These are phyloP conservation scores for silkworm (Bombyx mori) DNA, from an alignment of 1,140 invertebrate genomes.

Conservation along the genomic window ASM3026992v2 NC_085117.1:9428501-9429000, in stretches of 20 bases:
- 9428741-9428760: constrained; percentile 13
- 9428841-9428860: constrained; percentile 18
- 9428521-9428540: constrained; percentile 23
- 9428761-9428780: constrained; percentile 8
- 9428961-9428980: background rate
- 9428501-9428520: constrained; percentile 16
- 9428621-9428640: constrained; percentile 8
- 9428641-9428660: background rate
- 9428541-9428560: constrained; percentile 20
- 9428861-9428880: constrained; percentile 18
- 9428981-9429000: constrained; percentile 13
- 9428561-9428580: constrained; percentile 10
- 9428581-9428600: constrained; percentile 18
- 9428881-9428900: constrained; percentile 9
- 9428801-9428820: constrained; percentile 8
- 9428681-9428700: background rate
- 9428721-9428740: constrained; percentile 16
- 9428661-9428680: constrained; percentile 14
- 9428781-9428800: constrained; percentile 16
- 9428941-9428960: constrained; percentile 6
- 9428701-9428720: background rate
- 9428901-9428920: constrained; percentile 14
- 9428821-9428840: constrained; percentile 14
- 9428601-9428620: constrained; percentile 25
- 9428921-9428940: constrained; percentile 6